Conservation (phyloP, 2,888 invertebrate species). For the Oligia fasciuncula region DNA sequence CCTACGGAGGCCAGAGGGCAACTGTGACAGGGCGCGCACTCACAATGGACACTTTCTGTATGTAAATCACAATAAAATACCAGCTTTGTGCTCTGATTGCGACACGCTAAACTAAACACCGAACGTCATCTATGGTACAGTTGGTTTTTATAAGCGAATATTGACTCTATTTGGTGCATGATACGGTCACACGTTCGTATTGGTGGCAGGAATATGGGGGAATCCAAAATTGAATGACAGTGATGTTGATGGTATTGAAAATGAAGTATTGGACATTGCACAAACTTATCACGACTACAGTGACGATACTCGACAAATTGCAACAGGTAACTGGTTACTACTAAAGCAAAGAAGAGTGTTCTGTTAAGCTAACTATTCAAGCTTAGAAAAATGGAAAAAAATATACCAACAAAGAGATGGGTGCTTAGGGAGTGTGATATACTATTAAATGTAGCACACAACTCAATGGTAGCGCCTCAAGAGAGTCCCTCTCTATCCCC, state of each 20-base stretch:
- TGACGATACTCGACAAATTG: not conserved
- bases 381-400: not conserved
- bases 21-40: slow-evolving; percentile 85
- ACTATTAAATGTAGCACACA: too few relatives aligned
- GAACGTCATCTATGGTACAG: slow-evolving; percentile 77
- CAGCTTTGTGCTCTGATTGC: slow-evolving; percentile 87
- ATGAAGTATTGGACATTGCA: slow-evolving; percentile 6
- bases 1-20: slow-evolving; percentile 82
- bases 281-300: not conserved
- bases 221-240: slow-evolving; percentile 26
- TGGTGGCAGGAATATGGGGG: slow-evolving; percentile 18
- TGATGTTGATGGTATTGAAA: slow-evolving; percentile 11
- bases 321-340: not conserved
- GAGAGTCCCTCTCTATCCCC: too few relatives aligned
- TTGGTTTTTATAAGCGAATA: slow-evolving; percentile 71
- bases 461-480: too few relatives aligned
- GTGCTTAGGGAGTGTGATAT: too few relatives aligned
- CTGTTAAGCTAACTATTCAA: too few relatives aligned
- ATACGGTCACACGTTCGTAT: slow-evolving; percentile 42
- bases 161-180: slow-evolving; percentile 67
- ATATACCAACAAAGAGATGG: not conserved
- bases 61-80: slow-evolving; percentile 89
- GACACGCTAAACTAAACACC: slow-evolving; percentile 87
- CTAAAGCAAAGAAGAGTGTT: not conserved
- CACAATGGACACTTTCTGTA: slow-evolving; percentile 87